Evolutionary conservation across 37 sponge, comb jelly and placozoan species (phyloP).

Genomic region (Geodia barretti): DNA sequence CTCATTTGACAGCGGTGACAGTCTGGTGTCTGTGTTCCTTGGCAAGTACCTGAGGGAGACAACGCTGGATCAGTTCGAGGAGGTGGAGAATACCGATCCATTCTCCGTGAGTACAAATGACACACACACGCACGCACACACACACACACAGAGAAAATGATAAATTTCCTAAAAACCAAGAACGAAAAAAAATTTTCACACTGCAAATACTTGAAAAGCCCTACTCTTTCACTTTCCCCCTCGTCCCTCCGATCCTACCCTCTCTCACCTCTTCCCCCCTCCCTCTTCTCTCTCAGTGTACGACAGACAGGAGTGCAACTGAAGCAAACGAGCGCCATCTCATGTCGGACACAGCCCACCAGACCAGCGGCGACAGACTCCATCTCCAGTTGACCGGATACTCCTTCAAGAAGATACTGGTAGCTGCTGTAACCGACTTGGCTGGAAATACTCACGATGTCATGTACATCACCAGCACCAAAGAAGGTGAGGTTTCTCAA

Average conservation of each 20-base stretch:
- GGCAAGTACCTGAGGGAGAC: constrained; percentile 35
- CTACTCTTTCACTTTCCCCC: background rate
- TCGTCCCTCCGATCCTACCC: background rate
- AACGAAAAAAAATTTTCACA: background rate
- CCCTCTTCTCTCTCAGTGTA: constrained; percentile 23
- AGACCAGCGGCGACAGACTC: constrained; percentile 9
- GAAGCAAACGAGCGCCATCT: constrained; percentile 35
- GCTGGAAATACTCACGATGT: constrained; percentile 37
- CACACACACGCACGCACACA: no score
- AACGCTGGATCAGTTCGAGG: background rate
- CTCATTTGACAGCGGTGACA: constrained; percentile 31
- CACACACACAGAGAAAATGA: no score
- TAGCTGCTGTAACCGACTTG: constrained; percentile 32
- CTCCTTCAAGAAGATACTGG: constrained; percentile 58
- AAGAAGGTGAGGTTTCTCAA: constrained; percentile 15
- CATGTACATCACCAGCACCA: constrained; percentile 52
- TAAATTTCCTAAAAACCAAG: no score
- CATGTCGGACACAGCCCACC: constrained; percentile 19
- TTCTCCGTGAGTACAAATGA: constrained; percentile 43
- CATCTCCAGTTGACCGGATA: constrained; percentile 13
- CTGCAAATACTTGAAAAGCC: background rate
- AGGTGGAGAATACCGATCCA: background rate
- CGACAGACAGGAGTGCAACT: constrained; percentile 5
- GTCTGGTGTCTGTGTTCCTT: constrained; percentile 25
- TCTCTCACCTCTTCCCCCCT: background rate